These are phyloP conservation scores for Lepisosteus oculatus DNA, from an alignment of 2,113 vertebrate genomes.

Conservation along the genomic window DNA sequence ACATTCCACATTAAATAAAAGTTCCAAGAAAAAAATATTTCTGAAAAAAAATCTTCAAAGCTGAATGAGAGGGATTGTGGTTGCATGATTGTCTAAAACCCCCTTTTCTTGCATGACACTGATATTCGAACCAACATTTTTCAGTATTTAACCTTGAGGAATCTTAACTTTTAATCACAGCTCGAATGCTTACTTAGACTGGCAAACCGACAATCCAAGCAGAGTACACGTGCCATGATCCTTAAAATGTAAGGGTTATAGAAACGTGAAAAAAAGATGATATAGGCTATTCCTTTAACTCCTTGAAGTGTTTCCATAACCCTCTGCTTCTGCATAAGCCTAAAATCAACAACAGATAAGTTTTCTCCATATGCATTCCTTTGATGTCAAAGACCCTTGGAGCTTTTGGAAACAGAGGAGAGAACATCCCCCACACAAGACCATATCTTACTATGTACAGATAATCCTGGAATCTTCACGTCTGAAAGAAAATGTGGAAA, in stretches of 20 bases:
- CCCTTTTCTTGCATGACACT: too few species aligned
- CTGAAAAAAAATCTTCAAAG: too few species aligned
- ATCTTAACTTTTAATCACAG: slow-evolving; percentile 36
- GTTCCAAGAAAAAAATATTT: too few species aligned
- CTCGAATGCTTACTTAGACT: slow-evolving; percentile 37
- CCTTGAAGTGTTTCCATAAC: slow-evolving; percentile 54
- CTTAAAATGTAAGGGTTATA: slow-evolving; percentile 35
- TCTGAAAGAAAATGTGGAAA: too few species aligned
- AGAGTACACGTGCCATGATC: slow-evolving; percentile 34
- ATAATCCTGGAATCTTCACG: too few species aligned
- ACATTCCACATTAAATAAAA: too few species aligned
- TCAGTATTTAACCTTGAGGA: neutral
- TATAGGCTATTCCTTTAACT: slow-evolving; percentile 52
- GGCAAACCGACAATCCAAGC: slow-evolving; percentile 26
- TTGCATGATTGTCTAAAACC: too few species aligned
- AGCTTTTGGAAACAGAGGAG: neutral
- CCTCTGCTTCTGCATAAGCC: slow-evolving; percentile 51
- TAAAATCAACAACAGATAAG: slow-evolving; percentile 69
- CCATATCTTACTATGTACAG: too few species aligned
- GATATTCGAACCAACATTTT: too few species aligned
- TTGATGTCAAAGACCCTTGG: slow-evolving; percentile 48
- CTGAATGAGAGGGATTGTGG: too few species aligned
- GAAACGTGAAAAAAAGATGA: slow-evolving; percentile 45
- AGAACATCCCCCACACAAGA: neutral
- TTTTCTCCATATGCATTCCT: slow-evolving; percentile 48